Conservation (phyloP, 2,113 vertebrate species). For the Panthera tigris region DNA sequence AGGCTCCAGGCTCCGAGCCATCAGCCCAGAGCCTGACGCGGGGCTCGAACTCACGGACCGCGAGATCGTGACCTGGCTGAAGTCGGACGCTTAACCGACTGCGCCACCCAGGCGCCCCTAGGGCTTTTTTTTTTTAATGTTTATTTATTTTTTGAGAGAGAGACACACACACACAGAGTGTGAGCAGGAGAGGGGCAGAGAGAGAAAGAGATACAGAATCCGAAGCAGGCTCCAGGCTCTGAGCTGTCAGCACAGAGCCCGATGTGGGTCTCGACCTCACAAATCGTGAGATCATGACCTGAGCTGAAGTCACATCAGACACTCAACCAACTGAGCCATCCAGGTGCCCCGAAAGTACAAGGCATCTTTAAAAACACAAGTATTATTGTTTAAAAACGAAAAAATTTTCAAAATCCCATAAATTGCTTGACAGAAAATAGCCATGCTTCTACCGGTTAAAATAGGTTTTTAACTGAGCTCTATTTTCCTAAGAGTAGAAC, state of each 20-base stretch:
- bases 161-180: no score
- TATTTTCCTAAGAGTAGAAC: background rate
- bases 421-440: background rate
- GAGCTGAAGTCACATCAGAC: background rate
- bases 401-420: background rate
- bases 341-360: no score
- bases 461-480: background rate
- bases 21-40: background rate
- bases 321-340: background rate
- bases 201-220: background rate
- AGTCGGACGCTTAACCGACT: no score
- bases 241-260: background rate
- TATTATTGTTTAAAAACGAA: no score
- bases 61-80: background rate
- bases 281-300: background rate
- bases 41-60: fast-evolving
- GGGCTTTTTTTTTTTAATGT: no score
- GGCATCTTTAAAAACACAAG: background rate
- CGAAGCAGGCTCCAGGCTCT: background rate
- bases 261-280: fast-evolving
- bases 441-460: background rate
- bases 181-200: background rate
- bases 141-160: background rate
- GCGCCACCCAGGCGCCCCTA: no score
- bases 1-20: background rate